Evolutionary conservation across 1,140 invertebrate genomes (phyloP).

Genomic region (Hesperophylax magnus): DNA sequence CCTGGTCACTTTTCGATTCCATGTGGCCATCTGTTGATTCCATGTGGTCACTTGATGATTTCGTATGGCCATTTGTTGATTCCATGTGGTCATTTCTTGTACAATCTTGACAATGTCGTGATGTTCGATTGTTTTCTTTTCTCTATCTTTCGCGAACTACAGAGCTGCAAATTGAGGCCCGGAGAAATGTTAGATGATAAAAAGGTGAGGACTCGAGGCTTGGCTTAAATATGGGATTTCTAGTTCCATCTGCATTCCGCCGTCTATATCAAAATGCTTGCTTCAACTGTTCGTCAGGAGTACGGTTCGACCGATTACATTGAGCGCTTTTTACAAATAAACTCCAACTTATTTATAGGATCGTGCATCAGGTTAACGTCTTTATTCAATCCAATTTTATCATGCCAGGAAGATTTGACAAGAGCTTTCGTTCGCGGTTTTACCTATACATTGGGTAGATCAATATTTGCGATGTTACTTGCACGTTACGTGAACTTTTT

Average conservation of each 20-base stretch:
- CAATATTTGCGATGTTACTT: no score
- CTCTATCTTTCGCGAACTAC: constrained; percentile 48
- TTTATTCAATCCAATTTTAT: no score
- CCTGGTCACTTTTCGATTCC: no score
- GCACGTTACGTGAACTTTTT: no score
- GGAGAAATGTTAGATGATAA: constrained; percentile 93
- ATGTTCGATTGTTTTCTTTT: constrained; percentile 49
- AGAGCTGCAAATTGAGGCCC: constrained; percentile 84
- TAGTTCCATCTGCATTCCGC: not conserved
- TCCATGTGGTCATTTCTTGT: not conserved
- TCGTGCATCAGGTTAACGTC: no score
- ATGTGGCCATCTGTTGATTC: no score
- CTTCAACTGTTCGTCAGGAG: constrained; percentile 27
- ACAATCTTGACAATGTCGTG: constrained; percentile 27
- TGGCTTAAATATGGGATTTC: constrained; percentile 24
- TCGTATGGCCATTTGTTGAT: not conserved
- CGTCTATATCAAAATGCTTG: constrained; percentile 36
- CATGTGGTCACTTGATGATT: not conserved
- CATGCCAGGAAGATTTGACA: no score
- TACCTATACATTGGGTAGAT: no score
- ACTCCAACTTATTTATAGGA: no score
- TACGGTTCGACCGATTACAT: constrained; percentile 30
- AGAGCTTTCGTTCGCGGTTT: no score
- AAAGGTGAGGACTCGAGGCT: constrained; percentile 81
- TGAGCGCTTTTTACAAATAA: not conserved